Evolutionary conservation across 2,888 invertebrate species (phyloP), one percentile per base, ranked within the genome.

Genomic region (Drosophila pseudotakahashii): DNA sequence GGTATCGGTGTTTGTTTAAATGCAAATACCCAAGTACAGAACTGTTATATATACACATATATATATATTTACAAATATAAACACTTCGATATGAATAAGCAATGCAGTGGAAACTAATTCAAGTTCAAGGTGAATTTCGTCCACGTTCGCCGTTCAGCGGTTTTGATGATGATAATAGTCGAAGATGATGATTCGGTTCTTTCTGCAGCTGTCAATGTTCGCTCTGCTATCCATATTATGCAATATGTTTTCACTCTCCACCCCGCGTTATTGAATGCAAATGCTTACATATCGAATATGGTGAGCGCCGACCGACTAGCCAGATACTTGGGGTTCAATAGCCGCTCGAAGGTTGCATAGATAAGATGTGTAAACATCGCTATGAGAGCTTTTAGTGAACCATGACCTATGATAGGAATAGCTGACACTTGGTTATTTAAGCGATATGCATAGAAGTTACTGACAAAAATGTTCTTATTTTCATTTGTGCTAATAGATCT

Each of bases 61-160:
- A 66, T 45, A 61, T 67, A 73, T 55, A 19, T 19, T 2, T 19
- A 62, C 37, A 61, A 13, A 55, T 67, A 26, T 67, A 63, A 63
- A 79, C 57, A 67, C 67, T 57, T 67, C 50, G 55, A 68, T 68
- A 67, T 68, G 68, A 23, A 58, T 50, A 76, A 69, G 47, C 82
- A 63, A 68, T 77, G 76, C 72, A 72, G 63, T 68, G 70, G 59
- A 66, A 75, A 71, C 66, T 63, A 84, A 78, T 79, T 74, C 87
- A 87, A 81, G 87, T 84, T 87, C 83, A 87, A 84, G 87, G 83
- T 74, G 58, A 77, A 45, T 57, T 53, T 30, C 30, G 63, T 42
- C 37, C 48, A 54, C 52, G 47, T 19, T 42, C 16, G 53, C 53
- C 39, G 30, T 13, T 9, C n/a, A 66, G 63, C 79, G 66, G 50